Conservation (phyloP, 2,888 invertebrate genomes). For the Heliconius sara region DNA sequence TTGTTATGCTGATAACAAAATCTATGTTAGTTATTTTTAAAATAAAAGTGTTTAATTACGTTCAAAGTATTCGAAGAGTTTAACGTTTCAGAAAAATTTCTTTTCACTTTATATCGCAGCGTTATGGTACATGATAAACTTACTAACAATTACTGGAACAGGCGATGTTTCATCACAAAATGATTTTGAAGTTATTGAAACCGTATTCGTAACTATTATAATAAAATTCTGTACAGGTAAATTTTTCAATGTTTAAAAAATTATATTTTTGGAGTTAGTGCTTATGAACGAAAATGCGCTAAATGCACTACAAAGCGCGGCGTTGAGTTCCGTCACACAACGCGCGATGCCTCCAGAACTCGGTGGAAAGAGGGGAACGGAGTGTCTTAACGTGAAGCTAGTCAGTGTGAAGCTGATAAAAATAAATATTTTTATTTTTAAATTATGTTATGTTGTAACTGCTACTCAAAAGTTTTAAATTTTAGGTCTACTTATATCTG, state of each 20-base stretch:
- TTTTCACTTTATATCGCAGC: constrained; percentile 75
- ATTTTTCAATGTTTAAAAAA: not conserved
- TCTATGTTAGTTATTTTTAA: too few species aligned
- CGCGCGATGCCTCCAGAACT: too few species aligned
- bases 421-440: too few species aligned
- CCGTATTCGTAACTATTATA: constrained; percentile 73
- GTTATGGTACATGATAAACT: constrained; percentile 79
- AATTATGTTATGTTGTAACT: not conserved
- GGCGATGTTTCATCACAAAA: constrained; percentile 80
- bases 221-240: constrained; percentile 81
- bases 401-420: too few species aligned
- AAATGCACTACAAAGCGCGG: too few species aligned
- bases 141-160: constrained; percentile 80
- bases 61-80: not conserved
- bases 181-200: constrained; percentile 77
- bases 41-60: not conserved
- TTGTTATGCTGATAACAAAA: too few species aligned
- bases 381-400: too few species aligned
- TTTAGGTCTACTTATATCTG: constrained; percentile 79
- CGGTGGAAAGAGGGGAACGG: too few species aligned
- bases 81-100: constrained; percentile 63
- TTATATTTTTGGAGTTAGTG: too few species aligned
- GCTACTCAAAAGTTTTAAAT: not conserved
- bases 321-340: too few species aligned
- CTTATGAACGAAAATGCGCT: too few species aligned